phyloP scores from a whole-genome alignment of 1,140 invertebrate genomes.

The Zaprionus kolodkinae region DNA sequence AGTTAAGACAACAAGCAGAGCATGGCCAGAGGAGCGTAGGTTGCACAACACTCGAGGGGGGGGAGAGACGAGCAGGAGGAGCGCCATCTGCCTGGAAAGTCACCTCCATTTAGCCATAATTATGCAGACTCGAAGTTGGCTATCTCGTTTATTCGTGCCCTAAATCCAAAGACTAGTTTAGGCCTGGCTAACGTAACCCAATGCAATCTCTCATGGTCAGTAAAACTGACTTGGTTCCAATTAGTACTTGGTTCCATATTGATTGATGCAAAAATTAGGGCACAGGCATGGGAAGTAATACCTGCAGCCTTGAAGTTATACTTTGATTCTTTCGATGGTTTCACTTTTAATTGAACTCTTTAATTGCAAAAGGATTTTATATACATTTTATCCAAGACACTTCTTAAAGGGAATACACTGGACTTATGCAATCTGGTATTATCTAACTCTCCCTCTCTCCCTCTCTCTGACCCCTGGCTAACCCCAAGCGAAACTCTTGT shows the following conservation, averaged over 20 bases:
- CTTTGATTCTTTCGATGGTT: no score
- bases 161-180: background rate
- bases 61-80: background rate
- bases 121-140: background rate
- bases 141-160: background rate
- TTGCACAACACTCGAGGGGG: background rate
- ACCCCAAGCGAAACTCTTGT: no score
- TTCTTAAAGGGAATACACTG: no score
- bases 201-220: background rate
- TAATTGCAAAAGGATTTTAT: no score
- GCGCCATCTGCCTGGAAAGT: background rate
- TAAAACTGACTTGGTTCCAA: background rate
- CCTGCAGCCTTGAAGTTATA: no score
- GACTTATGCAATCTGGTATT: no score
- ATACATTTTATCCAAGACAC: no score
- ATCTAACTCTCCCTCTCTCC: background rate
- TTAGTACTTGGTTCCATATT: background rate
- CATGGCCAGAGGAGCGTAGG: background rate
- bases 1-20: constrained; percentile 25
- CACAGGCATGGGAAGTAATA: no score
- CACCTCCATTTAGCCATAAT: background rate
- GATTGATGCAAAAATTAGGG: background rate
- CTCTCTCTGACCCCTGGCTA: no score
- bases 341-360: no score
- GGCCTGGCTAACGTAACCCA: background rate